Evolutionary conservation across 2,113 vertebrate species (phyloP).

Genomic region (Dissostichus mawsoni): DNA sequence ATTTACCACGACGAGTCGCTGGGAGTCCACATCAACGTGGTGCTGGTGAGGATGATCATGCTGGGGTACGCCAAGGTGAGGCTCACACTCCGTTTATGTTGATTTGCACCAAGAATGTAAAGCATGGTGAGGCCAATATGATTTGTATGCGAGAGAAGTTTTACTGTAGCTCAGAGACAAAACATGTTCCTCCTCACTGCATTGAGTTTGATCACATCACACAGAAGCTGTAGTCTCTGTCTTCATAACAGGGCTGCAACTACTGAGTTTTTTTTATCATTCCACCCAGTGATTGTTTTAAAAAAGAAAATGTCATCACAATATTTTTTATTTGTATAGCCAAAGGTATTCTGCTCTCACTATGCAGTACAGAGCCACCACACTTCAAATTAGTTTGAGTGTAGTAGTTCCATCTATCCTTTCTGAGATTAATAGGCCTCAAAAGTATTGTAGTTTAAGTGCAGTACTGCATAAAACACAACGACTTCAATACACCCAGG

Average conservation of each 20-base stretch:
- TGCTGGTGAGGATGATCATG: conserved; percentile 99
- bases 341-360: background rate
- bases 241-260: background rate
- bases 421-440: background rate
- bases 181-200: background rate
- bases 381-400: background rate
- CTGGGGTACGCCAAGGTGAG: conserved; percentile 96
- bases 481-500: background rate
- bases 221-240: background rate
- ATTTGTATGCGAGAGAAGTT: background rate
- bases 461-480: background rate
- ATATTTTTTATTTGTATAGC: background rate
- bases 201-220: background rate
- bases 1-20: conserved; percentile 98
- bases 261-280: background rate
- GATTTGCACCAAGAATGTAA: background rate
- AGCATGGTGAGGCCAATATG: too few species aligned
- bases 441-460: background rate
- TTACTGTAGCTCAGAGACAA: background rate
- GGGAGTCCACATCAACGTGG: conserved; percentile 95
- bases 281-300: background rate
- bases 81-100: rapidly evolving
- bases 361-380: background rate
- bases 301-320: background rate
- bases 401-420: too few species aligned